A percentile compares a stretch with the other conserved stretches of the same genome.
These are phyloP conservation scores for Apostichopus leukothele DNA, from an alignment of 53 echinoderm and acorn worm species.

Conservation along the genomic window DNA sequence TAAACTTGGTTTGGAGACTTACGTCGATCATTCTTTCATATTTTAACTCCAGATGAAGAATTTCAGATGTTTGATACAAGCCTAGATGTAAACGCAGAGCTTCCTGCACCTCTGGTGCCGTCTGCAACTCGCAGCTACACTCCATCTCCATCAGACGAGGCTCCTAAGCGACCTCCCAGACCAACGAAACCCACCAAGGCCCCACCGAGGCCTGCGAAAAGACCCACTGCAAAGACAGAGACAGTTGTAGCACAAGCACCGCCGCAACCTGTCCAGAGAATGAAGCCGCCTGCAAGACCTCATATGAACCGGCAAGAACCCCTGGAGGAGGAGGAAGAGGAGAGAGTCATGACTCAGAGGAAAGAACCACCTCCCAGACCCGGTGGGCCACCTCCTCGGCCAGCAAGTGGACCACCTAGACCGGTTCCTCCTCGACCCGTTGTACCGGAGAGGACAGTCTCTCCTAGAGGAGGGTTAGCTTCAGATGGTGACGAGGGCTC, in stretches of 20 bases:
- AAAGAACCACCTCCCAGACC: constrained; percentile 61
- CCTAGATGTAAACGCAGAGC: constrained; percentile 32
- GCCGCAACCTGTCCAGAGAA: constrained; percentile 38
- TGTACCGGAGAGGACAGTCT: background rate
- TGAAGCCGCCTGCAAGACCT: constrained; percentile 17
- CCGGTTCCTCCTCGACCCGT: constrained; percentile 38
- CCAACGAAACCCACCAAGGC: constrained; percentile 60
- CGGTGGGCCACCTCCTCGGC: constrained; percentile 68
- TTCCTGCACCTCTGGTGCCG: constrained; percentile 66
- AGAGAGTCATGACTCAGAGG: constrained; percentile 3
- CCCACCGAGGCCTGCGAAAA: constrained; percentile 53
- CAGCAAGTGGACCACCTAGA: constrained; percentile 56
- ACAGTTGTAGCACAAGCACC: background rate
- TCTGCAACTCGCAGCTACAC: constrained; percentile 26
- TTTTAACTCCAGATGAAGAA: constrained; percentile 60
- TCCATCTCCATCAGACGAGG: constrained; percentile 45
- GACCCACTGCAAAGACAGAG: constrained; percentile 13
- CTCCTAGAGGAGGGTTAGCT: background rate
- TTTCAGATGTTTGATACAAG: constrained; percentile 44
- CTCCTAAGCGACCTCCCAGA: constrained; percentile 59
- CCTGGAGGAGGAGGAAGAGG: background rate
- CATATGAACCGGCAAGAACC: constrained; percentile 23
- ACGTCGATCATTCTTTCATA: background rate
- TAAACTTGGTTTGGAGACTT: background rate
- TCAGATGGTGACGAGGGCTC: background rate